These are phyloP conservation scores for Diorhabda carinulata DNA, from an alignment of 1,140 invertebrate species.

Conservation along the genomic window DNA sequence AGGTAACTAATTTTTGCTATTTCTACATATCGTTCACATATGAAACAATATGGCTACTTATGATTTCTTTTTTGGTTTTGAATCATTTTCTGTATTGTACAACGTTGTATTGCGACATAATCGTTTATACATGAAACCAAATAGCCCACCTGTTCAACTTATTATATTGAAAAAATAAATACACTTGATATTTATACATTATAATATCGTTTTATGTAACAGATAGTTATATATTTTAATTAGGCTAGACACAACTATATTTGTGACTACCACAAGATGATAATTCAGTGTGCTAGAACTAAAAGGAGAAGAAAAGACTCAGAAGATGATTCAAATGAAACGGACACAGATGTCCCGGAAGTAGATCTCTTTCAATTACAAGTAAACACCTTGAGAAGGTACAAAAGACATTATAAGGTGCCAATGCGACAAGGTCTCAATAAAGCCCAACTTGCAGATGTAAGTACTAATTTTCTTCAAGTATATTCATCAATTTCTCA, in stretches of 20 bases:
- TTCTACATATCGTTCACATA: too few relatives aligned
- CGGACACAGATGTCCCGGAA: conserved; percentile 82
- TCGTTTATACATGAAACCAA: too few relatives aligned
- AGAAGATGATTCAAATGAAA: conserved; percentile 86
- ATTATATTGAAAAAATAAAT: too few relatives aligned
- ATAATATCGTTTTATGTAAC: too few relatives aligned
- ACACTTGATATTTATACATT: too few relatives aligned
- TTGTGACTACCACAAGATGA: conserved; percentile 92
- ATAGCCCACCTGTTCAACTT: too few relatives aligned
- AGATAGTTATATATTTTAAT: conserved; percentile 34
- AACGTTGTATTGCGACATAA: too few relatives aligned
- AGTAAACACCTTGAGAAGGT: conserved; percentile 86
- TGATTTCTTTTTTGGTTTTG: too few relatives aligned
- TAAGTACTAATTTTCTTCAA: conserved; percentile 55
- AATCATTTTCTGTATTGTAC: too few relatives aligned
- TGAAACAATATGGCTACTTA: too few relatives aligned
- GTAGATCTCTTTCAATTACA: conserved; percentile 91
- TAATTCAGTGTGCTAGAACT: conserved; percentile 88
- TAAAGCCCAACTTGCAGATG: conserved; percentile 92
- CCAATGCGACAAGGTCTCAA: conserved; percentile 84
- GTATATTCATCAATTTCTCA: too few relatives aligned
- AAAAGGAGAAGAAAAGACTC: conserved; percentile 84
- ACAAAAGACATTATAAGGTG: conserved; percentile 92
- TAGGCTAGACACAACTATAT: conserved; percentile 93
- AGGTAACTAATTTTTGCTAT: too few relatives aligned